These are phyloP conservation scores for Adineta ricciae DNA, from an alignment of 2,888 invertebrate genomes.

Conservation along the genomic window DNA sequence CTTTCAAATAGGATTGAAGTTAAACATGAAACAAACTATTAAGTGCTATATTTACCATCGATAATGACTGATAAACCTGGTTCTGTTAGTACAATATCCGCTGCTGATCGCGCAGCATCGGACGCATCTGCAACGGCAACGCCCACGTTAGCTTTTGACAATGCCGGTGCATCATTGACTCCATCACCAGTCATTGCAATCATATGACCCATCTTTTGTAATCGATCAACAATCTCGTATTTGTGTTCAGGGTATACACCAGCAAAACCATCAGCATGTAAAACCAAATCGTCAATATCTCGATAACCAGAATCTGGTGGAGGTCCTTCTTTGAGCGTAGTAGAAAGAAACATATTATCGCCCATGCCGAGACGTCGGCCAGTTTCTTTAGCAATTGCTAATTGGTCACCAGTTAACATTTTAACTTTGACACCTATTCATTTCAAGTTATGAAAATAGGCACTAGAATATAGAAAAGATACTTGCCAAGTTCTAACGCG, in stretches of 20 bases:
- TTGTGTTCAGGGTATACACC: background rate
- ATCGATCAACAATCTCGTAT: background rate
- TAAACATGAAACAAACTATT: background rate
- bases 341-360: background rate
- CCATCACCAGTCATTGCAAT: background rate
- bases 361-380: background rate
- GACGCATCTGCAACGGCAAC: background rate
- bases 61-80: background rate
- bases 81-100: background rate
- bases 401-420: background rate
- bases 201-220: background rate
- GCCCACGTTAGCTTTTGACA: background rate
- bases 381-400: background rate
- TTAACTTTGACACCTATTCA: background rate
- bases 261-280: background rate
- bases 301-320: background rate
- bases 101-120: background rate
- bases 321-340: background rate
- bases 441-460: background rate
- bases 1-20: too few relatives aligned
- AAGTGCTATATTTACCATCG: background rate
- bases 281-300: background rate
- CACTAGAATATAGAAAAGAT: background rate
- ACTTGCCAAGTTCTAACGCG: background rate
- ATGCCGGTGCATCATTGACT: background rate